Conservation (phyloP, 2,888 invertebrate genomes). For the Branchellion lobata region DNA sequence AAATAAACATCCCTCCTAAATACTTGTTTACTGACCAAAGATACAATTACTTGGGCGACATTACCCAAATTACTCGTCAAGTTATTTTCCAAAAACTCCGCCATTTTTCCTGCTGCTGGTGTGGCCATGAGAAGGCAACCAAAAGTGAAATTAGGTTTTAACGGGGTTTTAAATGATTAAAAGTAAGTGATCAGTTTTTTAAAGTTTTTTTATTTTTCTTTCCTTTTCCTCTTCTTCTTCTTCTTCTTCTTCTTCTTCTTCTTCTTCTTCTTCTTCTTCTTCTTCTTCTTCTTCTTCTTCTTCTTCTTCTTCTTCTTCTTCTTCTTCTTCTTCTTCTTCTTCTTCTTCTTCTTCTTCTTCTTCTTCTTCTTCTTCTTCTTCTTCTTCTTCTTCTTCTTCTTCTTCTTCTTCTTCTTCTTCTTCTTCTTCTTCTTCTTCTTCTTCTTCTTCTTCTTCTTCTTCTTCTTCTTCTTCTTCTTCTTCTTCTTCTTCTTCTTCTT, state of each 20-base stretch:
- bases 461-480: too few relatives aligned
- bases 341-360: too few relatives aligned
- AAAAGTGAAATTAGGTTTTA: too few relatives aligned
- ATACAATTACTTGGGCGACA: not conserved
- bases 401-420: not conserved
- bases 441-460: not conserved
- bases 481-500: not conserved
- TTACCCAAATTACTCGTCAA: not conserved
- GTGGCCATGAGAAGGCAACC: too few relatives aligned
- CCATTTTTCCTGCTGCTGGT: too few relatives aligned
- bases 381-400: not conserved
- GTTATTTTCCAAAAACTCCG: not conserved
- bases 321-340: too few relatives aligned
- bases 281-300: slow-evolving; percentile 7
- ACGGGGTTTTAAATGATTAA: too few relatives aligned
- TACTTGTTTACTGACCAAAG: too few relatives aligned
- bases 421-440: not conserved
- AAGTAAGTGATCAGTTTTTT: too few relatives aligned
- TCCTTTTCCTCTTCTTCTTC: not conserved
- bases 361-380: too few relatives aligned
- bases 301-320: too few relatives aligned
- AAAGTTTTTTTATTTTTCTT: not conserved
- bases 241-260: not conserved
- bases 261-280: not conserved
- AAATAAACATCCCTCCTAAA: too few relatives aligned